These are phyloP conservation scores for Microplitis deprimator DNA, from an alignment of 2,888 invertebrate species.

Conservation along the genomic window DNA sequence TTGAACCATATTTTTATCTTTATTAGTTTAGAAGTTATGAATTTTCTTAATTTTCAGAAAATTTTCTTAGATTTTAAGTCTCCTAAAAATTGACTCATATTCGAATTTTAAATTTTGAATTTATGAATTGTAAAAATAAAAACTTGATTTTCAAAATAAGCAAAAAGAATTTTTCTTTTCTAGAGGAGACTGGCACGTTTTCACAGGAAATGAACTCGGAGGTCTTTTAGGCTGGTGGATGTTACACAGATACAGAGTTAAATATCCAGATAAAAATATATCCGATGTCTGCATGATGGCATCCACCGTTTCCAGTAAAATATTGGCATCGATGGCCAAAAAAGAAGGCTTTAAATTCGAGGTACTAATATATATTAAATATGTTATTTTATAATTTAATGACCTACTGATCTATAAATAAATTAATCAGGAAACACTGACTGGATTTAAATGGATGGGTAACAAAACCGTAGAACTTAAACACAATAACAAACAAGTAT, in stretches of 20 bases:
- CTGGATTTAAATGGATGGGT: slow-evolving; percentile 99
- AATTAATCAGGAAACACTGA: slow-evolving; percentile 84
- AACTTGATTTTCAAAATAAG: neutral
- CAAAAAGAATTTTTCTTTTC: slow-evolving; percentile 49
- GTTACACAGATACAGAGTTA: slow-evolving; percentile 75
- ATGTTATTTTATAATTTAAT: neutral
- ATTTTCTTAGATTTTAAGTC: too few species aligned
- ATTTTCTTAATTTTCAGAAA: too few species aligned
- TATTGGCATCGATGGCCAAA: slow-evolving; percentile 85
- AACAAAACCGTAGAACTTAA: slow-evolving; percentile 85
- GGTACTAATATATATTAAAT: slow-evolving; percentile 64
- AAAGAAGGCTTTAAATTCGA: slow-evolving; percentile 83
- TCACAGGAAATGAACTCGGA: slow-evolving; percentile 96
- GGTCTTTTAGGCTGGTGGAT: slow-evolving; percentile 96
- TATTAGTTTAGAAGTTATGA: too few species aligned
- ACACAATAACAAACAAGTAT: slow-evolving; percentile 80
- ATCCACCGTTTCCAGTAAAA: slow-evolving; percentile 97
- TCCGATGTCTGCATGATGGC: slow-evolving; percentile 86
- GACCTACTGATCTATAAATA: too few species aligned
- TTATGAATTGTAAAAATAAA: too few species aligned
- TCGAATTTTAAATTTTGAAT: too few species aligned
- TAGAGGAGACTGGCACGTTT: slow-evolving; percentile 87
- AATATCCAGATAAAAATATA: slow-evolving; percentile 71
- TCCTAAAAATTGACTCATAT: too few species aligned
- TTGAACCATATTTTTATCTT: too few species aligned